These are phyloP conservation scores for Parthenolecanium corni DNA, from an alignment of 2,888 invertebrate genomes.

Conservation along the genomic window DNA sequence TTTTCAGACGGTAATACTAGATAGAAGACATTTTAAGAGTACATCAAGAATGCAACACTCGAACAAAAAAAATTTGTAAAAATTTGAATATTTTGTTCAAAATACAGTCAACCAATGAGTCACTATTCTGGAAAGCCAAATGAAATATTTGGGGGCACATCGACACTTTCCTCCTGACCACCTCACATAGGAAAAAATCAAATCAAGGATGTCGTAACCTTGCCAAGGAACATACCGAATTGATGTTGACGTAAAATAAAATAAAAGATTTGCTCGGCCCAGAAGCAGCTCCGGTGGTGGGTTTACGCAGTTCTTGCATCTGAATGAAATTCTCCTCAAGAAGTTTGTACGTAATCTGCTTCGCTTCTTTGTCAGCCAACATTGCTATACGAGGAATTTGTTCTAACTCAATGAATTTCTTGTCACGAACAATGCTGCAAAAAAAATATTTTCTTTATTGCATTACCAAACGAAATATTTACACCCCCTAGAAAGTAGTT, in stretches of 20 bases:
- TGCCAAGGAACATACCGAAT: not conserved
- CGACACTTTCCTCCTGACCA: too few relatives aligned
- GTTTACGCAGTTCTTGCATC: conserved; percentile 60
- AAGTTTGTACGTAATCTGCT: conserved; percentile 71
- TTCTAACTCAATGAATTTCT: conserved; percentile 79
- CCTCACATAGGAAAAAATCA: not conserved
- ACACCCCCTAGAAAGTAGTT: too few relatives aligned
- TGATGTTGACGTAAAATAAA: conserved; percentile 58
- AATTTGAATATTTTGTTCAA: too few relatives aligned
- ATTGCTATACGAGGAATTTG: conserved; percentile 84
- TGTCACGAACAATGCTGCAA: conserved; percentile 59
- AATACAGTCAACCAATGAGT: too few relatives aligned
- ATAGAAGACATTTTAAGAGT: too few relatives aligned
- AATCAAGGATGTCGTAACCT: not conserved
- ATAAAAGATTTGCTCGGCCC: conserved; percentile 71
- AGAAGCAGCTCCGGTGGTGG: conserved; percentile 47
- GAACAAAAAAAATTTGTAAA: too few relatives aligned
- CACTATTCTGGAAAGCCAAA: too few relatives aligned
- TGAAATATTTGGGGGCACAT: too few relatives aligned
- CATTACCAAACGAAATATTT: not conserved
- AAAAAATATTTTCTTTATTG: not conserved
- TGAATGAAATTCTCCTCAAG: conserved; percentile 63
- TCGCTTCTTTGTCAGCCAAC: conserved; percentile 88
- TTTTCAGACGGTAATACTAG: too few relatives aligned
- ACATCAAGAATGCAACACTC: too few relatives aligned